Percentiles rank a stretch among this genome's conserved stretches.
Evolutionary conservation across 2,797 vertebrate species (phyloP).

Genomic region (Tokudaia tokunoshimensis): DNA sequence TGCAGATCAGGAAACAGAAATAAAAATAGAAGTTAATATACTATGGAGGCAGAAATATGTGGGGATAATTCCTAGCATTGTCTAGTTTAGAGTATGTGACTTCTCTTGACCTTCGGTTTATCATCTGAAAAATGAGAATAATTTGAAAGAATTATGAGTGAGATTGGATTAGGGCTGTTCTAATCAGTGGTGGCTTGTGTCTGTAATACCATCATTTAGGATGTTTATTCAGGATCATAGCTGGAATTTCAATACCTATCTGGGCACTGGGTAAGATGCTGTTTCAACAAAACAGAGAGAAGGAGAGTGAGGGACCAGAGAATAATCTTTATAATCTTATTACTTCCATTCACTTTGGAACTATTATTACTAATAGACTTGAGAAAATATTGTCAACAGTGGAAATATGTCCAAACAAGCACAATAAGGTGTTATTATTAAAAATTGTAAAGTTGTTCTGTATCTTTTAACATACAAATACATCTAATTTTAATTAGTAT

Average conservation of each 20-base stretch:
- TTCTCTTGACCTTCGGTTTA: not conserved
- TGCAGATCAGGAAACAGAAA: not conserved
- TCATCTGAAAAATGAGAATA: not conserved
- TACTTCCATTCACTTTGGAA: not conserved
- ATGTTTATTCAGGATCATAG: not conserved
- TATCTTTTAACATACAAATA: not conserved
- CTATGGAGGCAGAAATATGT: not conserved
- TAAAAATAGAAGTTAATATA: not conserved
- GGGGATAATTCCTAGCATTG: not conserved
- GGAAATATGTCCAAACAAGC: not conserved
- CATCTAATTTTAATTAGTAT: not conserved
- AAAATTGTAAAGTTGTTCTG: not conserved
- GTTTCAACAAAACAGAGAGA: not conserved
- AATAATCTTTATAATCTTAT: not conserved
- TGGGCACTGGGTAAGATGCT: not conserved
- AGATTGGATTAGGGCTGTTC: not conserved
- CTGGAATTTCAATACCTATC: not conserved
- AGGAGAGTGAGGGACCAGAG: not conserved
- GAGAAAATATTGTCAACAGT: not conserved
- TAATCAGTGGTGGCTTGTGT: not conserved
- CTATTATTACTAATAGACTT: not conserved
- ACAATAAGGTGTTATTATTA: not conserved
- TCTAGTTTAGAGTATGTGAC: not conserved
- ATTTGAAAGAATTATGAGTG: not conserved
- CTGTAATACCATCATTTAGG: too few relatives aligned